A percentile compares a stretch with the other conserved stretches of the same genome.
Evolutionary conservation across 2,113 vertebrate species (phyloP).

Genomic region (Barbus barbus): DNA sequence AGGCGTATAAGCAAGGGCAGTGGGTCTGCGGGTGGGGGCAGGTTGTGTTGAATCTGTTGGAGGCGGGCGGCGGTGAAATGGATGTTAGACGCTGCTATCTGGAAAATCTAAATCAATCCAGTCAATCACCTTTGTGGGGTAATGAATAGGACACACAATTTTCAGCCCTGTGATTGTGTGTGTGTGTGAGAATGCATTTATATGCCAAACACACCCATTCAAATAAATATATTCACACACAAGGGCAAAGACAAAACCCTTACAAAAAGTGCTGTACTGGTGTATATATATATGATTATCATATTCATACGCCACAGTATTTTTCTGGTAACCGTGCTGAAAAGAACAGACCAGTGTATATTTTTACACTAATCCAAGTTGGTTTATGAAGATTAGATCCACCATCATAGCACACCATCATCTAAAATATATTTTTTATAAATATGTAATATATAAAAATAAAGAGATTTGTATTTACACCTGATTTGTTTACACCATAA

Average conservation of each 20-base stretch:
- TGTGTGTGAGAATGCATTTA: neutral
- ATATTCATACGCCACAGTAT: neutral
- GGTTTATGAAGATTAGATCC: neutral
- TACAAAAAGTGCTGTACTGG: neutral
- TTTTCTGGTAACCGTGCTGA: neutral
- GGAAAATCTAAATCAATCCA: constrained; percentile 44
- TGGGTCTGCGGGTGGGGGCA: neutral
- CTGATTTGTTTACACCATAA: too few species aligned
- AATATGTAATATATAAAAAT: too few species aligned
- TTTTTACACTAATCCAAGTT: neutral
- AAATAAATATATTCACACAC: constrained; percentile 11
- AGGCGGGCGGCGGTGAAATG: constrained; percentile 30
- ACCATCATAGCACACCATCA: too few species aligned
- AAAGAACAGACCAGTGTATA: neutral
- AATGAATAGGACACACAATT: constrained; percentile 36
- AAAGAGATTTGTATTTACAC: too few species aligned
- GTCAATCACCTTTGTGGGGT: constrained; percentile 47
- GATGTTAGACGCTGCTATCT: constrained; percentile 41
- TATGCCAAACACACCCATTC: neutral
- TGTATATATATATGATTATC: neutral
- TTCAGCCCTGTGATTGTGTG: neutral
- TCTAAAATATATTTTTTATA: too few species aligned
- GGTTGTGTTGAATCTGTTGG: neutral
- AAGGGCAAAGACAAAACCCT: neutral
- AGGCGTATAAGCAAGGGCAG: neutral